These are phyloP conservation scores for Gymnocephalus cernua DNA, from an alignment of 2,113 vertebrate genomes.

Conservation along the genomic window DNA sequence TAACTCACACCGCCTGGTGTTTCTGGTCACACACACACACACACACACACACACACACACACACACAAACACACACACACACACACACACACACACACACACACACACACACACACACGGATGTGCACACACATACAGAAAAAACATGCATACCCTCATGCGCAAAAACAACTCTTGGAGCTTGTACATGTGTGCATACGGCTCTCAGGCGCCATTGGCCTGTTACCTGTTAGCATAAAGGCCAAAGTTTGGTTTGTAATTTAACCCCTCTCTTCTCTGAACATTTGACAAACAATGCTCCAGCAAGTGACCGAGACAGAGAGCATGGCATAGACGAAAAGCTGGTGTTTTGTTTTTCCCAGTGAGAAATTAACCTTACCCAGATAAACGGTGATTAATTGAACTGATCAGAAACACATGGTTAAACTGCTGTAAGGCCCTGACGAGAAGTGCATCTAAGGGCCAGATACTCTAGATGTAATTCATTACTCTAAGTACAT, in stretches of 20 bases:
- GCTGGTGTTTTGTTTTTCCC: constrained; percentile 1
- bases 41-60: neutral
- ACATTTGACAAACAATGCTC: constrained; percentile 47
- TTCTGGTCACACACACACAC: constrained; percentile 47
- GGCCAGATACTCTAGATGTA: constrained; percentile 56
- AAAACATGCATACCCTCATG: constrained; percentile 6
- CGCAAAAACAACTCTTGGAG: constrained; percentile 27
- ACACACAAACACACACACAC: neutral
- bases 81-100: neutral
- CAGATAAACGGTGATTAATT: constrained; percentile 74
- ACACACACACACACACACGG: neutral
- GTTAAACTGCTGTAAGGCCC: constrained; percentile 37
- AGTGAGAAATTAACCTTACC: constrained; percentile 58
- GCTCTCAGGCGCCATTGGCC: constrained; percentile 51
- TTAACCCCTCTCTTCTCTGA: constrained; percentile 35
- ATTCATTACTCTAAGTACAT: constrained; percentile 63
- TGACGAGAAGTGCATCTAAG: constrained; percentile 58
- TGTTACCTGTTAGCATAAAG: constrained; percentile 42
- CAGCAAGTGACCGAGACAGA: constrained; percentile 66
- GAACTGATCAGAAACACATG: constrained; percentile 78
- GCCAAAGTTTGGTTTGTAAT: constrained; percentile 67
- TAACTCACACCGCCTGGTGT: constrained; percentile 61
- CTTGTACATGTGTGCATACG: too few species aligned
- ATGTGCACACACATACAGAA: neutral
- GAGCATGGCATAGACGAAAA: constrained; percentile 16